Evolutionary conservation across 2,797 vertebrate genomes (phyloP).

Genomic region (Melanotaenia trifasciata): DNA sequence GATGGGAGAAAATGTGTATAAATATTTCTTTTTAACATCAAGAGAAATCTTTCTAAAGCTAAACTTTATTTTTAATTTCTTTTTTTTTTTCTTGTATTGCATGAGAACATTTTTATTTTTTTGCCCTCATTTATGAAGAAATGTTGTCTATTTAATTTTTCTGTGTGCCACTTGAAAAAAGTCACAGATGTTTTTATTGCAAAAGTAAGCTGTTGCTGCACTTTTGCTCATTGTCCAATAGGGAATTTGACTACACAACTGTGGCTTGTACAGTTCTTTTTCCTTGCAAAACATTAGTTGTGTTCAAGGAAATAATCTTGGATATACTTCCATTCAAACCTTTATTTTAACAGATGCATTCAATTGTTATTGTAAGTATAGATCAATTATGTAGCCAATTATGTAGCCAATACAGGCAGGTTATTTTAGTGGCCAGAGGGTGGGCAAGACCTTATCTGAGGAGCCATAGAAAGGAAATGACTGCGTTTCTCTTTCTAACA

Average conservation of each 20-base stretch:
- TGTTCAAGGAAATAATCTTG: neutral
- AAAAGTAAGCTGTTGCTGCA: conserved; percentile 25
- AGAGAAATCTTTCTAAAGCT: conserved; percentile 36
- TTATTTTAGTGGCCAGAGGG: no score
- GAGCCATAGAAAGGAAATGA: no score
- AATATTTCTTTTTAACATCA: conserved; percentile 49
- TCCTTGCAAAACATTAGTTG: neutral
- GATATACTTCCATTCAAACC: neutral
- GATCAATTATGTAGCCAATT: neutral
- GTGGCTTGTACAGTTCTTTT: neutral
- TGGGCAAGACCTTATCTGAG: no score
- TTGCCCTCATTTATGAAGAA: conserved; percentile 65
- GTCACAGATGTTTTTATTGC: conserved; percentile 60
- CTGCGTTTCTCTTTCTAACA: no score
- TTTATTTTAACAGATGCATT: neutral
- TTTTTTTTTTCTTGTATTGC: no score
- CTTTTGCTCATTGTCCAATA: conserved; percentile 22
- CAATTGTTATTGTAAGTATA: neutral
- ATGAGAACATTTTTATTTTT: conserved; percentile 45
- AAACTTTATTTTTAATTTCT: neutral
- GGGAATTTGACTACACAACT: neutral
- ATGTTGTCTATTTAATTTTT: conserved; percentile 68
- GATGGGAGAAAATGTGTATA: conserved; percentile 17
- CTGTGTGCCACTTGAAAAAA: conserved; percentile 54
- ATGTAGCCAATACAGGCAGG: no score